Evolutionary conservation across 2,888 invertebrate species (phyloP).

Genomic region (Drosophila incognita): DNA sequence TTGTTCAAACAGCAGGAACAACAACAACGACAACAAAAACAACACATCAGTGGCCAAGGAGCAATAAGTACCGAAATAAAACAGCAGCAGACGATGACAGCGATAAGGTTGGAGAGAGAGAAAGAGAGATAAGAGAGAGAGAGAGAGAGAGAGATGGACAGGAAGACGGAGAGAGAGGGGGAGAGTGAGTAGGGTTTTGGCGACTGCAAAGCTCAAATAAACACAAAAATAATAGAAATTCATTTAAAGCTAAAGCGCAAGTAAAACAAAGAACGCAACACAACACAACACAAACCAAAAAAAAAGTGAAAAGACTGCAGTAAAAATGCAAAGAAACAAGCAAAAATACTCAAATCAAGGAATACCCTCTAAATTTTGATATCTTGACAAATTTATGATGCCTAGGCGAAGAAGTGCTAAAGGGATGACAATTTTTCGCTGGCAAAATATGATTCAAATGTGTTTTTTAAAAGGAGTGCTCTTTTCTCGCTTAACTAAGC

Average conservation of each 20-base stretch:
- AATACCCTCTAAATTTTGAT: conserved; percentile 1
- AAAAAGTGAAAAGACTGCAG: background rate
- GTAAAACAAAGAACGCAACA: conserved; percentile 57
- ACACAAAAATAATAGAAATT: conserved; percentile 80
- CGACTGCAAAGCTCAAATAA: conserved; percentile 76
- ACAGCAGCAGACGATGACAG: conserved; percentile 53
- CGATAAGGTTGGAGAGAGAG: conserved; percentile 27
- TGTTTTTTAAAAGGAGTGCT: accelerated
- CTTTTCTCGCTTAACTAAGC: background rate
- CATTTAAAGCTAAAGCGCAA: conserved; percentile 78
- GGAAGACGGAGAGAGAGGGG: background rate
- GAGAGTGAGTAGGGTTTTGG: background rate
- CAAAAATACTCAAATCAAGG: background rate
- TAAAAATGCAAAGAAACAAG: conserved; percentile 25
- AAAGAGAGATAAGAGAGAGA: conserved; percentile 1
- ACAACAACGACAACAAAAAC: conserved; percentile 21
- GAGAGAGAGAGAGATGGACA: background rate
- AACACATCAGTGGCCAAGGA: conserved; percentile 38
- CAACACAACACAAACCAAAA: background rate
- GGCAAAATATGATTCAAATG: background rate
- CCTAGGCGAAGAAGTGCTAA: background rate
- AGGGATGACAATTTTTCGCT: background rate
- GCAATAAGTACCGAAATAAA: conserved; percentile 74
- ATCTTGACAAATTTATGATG: background rate
- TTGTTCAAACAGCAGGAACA: conserved; percentile 65